A percentile compares a stretch with the other conserved stretches of the same genome.
phyloP scores from a whole-genome alignment of 30 jellyfish, hydroid and myxozoan species.

The Sanderia malayensis region DNA sequence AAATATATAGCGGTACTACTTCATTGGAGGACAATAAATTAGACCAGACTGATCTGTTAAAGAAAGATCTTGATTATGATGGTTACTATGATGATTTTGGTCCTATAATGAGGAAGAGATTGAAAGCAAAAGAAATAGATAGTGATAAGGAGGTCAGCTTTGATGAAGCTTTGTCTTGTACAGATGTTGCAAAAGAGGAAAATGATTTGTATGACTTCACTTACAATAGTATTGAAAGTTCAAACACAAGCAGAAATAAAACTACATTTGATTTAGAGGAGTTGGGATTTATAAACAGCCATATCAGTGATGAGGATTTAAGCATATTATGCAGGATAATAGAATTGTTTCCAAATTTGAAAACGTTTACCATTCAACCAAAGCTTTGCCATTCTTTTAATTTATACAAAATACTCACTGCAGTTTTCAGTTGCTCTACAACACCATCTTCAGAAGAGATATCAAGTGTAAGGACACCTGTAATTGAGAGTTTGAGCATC shows the following conservation, averaged over 20 bases:
- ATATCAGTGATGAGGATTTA: not conserved
- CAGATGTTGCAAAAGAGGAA: not conserved
- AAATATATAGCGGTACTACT: too few species aligned
- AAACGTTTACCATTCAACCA: not conserved
- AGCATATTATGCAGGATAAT: not conserved
- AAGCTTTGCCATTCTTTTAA: not conserved
- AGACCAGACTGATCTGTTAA: too few species aligned
- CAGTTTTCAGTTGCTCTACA: not conserved
- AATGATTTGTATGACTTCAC: too few species aligned
- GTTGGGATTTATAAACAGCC: not conserved
- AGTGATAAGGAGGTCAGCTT: not conserved
- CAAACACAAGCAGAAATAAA: too few species aligned
- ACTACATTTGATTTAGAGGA: too few species aligned
- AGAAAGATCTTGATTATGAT: too few species aligned
- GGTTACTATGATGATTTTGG: too few species aligned
- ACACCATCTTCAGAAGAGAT: not conserved
- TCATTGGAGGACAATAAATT: too few species aligned
- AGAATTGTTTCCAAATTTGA: not conserved
- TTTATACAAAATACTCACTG: not conserved
- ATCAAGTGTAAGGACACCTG: not conserved
- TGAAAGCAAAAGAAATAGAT: too few species aligned
- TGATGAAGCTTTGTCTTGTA: slow-evolving; percentile 1
- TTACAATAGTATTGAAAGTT: too few species aligned
- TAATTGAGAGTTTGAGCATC: not conserved
- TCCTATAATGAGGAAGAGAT: too few species aligned